Base-by-base conservation (phyloP, 37 sponge, comb jelly and placozoan species). In the Spongia lamella region DNA sequence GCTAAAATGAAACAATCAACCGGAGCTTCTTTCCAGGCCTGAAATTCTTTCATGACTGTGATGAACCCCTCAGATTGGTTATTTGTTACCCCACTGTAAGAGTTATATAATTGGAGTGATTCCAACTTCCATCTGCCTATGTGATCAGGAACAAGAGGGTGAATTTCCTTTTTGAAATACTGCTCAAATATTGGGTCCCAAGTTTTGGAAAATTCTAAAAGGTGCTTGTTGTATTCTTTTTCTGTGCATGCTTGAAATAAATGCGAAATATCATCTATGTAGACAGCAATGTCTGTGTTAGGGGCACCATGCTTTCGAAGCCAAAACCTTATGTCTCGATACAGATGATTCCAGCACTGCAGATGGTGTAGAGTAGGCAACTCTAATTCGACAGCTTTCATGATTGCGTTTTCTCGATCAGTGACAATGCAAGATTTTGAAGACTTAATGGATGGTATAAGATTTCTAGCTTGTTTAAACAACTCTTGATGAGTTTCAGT, bases 21-120 rank as follows among this genome's bases (percentile, higher is more conserved):
- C 21, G 77, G 65, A 21, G 27, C 74, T 68, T 86, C 87, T 34
- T 70, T 80, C 77, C 87, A 78, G 11, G 19, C 32, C 37, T 79
- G 73, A 14, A 87, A 51, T 53, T 31, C 53, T 51, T 61, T 74
- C 56, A 61, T 37, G 11, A 68, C 36, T 30, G 51, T 79, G n/a
- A n/a, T 87, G 38, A 87, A 62, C 0, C 78, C 63, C 51, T 87
- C 88, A 40, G 74, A 70, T 40, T 87, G 88, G 57, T 87, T 87
- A 56, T 24, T 86, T 22, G 76, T 86, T 43, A 84, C 79, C 2
- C 88, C 88, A 62, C 85, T 78, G 79, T 78, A 84, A 17, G 76
- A 66, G 32, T 84, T 84, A 55, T 84, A 84, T 20, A 70, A 16
- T 5, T 53, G 17, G 2, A 75, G 53, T 25, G 75, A 22, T 39